These are phyloP conservation scores for Acanthopagrus latus DNA, from an alignment of 2,797 vertebrate species.

Conservation along the genomic window DNA sequence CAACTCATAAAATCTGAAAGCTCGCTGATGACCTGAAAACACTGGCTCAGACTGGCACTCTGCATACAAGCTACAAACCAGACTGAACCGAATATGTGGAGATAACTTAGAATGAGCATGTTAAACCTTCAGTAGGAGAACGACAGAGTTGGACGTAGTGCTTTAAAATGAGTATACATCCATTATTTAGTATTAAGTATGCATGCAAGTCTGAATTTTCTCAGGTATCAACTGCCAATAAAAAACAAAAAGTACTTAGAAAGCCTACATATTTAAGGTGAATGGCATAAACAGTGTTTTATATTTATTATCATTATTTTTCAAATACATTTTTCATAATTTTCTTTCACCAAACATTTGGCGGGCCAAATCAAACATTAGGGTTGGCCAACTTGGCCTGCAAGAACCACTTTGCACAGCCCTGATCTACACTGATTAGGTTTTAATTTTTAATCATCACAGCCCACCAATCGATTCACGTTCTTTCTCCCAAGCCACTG, in stretches of 20 bases:
- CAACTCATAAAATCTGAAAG: slow-evolving; percentile 55
- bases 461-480: too few relatives aligned
- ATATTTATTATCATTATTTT: too few relatives aligned
- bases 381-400: too few relatives aligned
- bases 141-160: not conserved
- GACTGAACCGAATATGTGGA: slow-evolving; percentile 25
- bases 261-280: too few relatives aligned
- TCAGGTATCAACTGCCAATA: not conserved
- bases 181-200: not conserved
- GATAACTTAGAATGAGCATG: not conserved
- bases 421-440: not conserved
- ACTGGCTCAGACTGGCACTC: slow-evolving; percentile 11
- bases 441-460: not conserved
- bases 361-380: too few relatives aligned
- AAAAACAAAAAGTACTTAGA: too few relatives aligned
- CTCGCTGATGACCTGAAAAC: slow-evolving; percentile 40
- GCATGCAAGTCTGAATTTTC: not conserved
- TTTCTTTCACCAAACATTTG: too few relatives aligned
- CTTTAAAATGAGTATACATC: slow-evolving; percentile 9
- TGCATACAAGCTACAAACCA: slow-evolving; percentile 35
- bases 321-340: too few relatives aligned
- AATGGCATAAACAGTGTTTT: too few relatives aligned
- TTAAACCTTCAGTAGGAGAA: slow-evolving; percentile 21
- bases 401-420: too few relatives aligned
- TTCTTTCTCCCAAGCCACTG: not conserved